Percentiles rank a stretch among this genome's conserved stretches.
Conservation (phyloP, 2,113 vertebrate genomes). For the Laterallus jamaicensis region DNA sequence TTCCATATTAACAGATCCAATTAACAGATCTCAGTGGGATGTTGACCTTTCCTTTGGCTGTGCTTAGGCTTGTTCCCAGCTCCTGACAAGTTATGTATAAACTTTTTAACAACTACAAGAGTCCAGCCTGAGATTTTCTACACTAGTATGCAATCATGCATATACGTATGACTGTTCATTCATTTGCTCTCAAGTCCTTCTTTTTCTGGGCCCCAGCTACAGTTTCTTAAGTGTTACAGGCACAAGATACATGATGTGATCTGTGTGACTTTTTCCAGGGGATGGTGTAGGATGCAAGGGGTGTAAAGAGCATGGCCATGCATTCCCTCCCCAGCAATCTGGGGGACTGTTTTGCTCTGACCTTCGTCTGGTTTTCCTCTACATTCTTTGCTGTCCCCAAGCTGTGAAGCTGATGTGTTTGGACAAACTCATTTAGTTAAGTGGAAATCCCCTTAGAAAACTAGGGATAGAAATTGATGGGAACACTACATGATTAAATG, state of each 20-base stretch:
- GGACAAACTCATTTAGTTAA: slow-evolving; percentile 31
- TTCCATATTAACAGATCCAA: background rate
- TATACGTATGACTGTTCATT: background rate
- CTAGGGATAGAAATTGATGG: background rate
- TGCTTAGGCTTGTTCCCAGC: background rate
- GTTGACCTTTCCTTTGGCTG: background rate
- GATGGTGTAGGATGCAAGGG: background rate
- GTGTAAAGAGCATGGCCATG: background rate
- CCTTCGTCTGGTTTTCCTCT: slow-evolving; percentile 23
- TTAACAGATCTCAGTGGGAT: background rate
- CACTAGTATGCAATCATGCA: accelerated
- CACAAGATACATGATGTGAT: background rate
- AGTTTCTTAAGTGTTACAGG: background rate
- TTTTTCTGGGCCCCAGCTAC: background rate
- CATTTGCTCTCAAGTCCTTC: accelerated
- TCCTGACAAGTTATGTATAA: background rate
- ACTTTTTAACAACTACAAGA: background rate
- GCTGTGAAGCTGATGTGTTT: background rate
- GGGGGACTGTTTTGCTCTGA: background rate
- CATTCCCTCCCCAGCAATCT: background rate
- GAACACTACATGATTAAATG: background rate
- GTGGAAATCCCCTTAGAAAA: slow-evolving; percentile 3
- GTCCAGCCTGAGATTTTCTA: background rate
- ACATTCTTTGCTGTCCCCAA: background rate
- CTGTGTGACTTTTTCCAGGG: accelerated